Conservation (phyloP, 2,113 vertebrate genomes). For the Xenotilapia caudafasciata region DNA sequence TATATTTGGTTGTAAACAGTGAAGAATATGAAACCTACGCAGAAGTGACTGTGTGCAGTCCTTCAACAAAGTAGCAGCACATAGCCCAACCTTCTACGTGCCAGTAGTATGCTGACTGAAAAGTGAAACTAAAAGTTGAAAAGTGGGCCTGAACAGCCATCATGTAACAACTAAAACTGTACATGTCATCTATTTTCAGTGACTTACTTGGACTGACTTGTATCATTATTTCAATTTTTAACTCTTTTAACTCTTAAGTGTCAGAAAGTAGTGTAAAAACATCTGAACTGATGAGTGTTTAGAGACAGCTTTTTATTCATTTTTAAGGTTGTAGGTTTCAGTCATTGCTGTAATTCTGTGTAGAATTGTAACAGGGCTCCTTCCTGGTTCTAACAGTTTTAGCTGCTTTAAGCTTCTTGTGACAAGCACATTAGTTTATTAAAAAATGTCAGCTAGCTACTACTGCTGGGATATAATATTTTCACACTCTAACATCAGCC, state of each 20-base stretch:
- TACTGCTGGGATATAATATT: not conserved
- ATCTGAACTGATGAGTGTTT: not conserved
- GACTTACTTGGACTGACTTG: not conserved
- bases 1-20: not conserved
- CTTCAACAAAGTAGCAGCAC: not conserved
- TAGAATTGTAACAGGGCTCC: not conserved
- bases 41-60: not conserved
- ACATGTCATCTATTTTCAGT: not conserved
- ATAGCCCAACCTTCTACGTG: not conserved
- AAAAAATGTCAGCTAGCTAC: not conserved
- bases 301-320: not conserved
- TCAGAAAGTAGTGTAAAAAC: not conserved
- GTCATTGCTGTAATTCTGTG: not conserved
- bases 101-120: not conserved
- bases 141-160: not conserved
- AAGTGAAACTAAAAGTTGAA: not conserved
- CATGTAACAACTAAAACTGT: not conserved
- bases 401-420: not conserved
- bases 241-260: not conserved
- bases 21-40: not conserved
- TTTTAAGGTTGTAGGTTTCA: not conserved
- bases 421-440: not conserved
- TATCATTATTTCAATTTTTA: not conserved
- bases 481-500: not conserved
- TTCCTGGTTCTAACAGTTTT: not conserved